A percentile compares a stretch with the other conserved stretches of the same genome.
phyloP scores from a whole-genome alignment of 2,113 vertebrate genomes.

The Etia nguti region DNA sequence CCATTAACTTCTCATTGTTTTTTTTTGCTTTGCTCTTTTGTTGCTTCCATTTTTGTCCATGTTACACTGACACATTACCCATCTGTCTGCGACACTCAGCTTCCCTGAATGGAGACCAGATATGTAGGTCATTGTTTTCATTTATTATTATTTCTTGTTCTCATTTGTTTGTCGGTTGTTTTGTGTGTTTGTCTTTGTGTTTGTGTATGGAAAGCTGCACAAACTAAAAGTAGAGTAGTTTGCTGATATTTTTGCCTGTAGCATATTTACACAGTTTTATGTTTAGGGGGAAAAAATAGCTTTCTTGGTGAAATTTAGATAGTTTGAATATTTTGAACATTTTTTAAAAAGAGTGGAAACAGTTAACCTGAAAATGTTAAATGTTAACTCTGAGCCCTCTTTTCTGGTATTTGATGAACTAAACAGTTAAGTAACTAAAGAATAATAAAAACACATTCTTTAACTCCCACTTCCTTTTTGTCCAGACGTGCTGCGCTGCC shows the following conservation, averaged over 20 bases:
- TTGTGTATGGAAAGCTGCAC: neutral
- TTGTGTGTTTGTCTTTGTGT: neutral
- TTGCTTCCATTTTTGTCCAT: conserved; percentile 51
- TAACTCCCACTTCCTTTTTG: neutral
- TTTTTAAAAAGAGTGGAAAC: neutral
- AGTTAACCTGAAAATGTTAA: neutral
- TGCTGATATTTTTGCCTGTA: neutral
- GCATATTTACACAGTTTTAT: neutral
- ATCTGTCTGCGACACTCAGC: conserved; percentile 69
- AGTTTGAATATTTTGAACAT: neutral
- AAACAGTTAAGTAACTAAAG: neutral
- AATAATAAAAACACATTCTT: neutral
- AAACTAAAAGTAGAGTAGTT: neutral
- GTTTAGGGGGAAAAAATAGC: neutral
- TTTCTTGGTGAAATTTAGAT: neutral
- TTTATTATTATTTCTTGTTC: neutral
- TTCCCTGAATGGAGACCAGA: conserved; percentile 70
- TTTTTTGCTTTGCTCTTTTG: conserved; percentile 53
- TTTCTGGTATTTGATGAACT: neutral
- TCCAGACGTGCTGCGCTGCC: conserved; percentile 69
- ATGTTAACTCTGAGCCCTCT: neutral
- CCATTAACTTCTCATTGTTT: conserved; percentile 42
- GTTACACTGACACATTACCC: conserved; percentile 63
- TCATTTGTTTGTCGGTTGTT: neutral
- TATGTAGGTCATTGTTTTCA: conserved; percentile 70